phyloP scores from a whole-genome alignment of 2,797 vertebrate genomes.

The Tenualosa ilisha region DNA sequence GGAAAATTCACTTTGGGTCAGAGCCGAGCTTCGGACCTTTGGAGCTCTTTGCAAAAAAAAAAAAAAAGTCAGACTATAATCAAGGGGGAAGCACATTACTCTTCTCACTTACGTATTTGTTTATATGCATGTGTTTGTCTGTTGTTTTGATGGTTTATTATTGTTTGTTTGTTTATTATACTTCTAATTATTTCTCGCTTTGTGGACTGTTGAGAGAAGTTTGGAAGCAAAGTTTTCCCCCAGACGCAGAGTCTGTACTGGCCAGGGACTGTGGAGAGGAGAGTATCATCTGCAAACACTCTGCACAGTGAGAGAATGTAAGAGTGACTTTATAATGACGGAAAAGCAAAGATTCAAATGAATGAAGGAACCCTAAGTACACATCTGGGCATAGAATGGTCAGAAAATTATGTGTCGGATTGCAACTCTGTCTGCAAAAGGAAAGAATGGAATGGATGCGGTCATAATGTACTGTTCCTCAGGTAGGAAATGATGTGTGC shows the following conservation, averaged over 20 bases:
- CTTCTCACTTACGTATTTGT: neutral
- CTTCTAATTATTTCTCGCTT: neutral
- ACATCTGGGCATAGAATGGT: neutral
- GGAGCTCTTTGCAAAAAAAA: too few relatives aligned
- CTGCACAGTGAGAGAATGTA: too few relatives aligned
- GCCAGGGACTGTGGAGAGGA: neutral
- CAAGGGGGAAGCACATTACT: neutral
- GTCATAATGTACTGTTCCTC: neutral
- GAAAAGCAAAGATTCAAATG: too few relatives aligned
- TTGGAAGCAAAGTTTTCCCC: neutral
- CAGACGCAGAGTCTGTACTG: neutral
- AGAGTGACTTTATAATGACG: too few relatives aligned
- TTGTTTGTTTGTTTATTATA: neutral
- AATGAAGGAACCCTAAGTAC: too few relatives aligned
- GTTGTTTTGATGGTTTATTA: neutral
- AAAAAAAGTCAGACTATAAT: neutral
- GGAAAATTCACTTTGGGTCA: neutral
- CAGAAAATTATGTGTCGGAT: neutral
- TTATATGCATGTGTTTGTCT: too few relatives aligned
- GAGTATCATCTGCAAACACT: neutral
- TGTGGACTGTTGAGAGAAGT: neutral
- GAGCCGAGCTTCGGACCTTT: neutral
- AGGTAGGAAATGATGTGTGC: neutral
- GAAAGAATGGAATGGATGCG: too few relatives aligned
- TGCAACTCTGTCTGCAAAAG: too few relatives aligned